Percentiles rank a stretch among this genome's conserved stretches.
phyloP scores from a whole-genome alignment of 2,797 vertebrate species.

The Cossypha caffra region DNA sequence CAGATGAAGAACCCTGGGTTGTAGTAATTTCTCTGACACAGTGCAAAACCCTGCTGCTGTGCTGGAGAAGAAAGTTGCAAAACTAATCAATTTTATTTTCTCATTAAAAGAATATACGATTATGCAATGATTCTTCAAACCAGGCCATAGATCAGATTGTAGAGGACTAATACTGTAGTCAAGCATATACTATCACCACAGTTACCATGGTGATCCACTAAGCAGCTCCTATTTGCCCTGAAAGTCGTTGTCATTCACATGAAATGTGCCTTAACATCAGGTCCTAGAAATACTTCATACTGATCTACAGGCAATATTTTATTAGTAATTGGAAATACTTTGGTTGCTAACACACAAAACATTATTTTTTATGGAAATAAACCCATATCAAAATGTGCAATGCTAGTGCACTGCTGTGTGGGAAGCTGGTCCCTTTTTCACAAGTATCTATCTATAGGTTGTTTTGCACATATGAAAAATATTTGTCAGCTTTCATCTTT shows the following conservation, averaged over 20 bases:
- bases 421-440: not conserved
- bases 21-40: not conserved
- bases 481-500: constrained; percentile 17
- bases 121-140: constrained; percentile 28
- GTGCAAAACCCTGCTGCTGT: not conserved
- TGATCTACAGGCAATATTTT: constrained; percentile 10
- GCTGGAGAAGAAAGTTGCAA: constrained; percentile 11
- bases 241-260: constrained; percentile 20
- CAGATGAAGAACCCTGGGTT: not conserved
- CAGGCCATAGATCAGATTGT: not conserved
- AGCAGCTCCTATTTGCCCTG: not conserved
- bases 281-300: constrained; percentile 20
- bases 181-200: not conserved
- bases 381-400: not conserved
- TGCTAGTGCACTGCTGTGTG: not conserved
- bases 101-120: constrained; percentile 25
- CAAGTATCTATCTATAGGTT: constrained; percentile 1
- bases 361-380: constrained; percentile 38
- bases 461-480: not conserved
- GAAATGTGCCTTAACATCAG: constrained; percentile 6
- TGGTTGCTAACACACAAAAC: not conserved
- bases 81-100: not conserved
- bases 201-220: constrained; percentile 66
- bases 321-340: constrained; percentile 28
- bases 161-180: not conserved